Evolutionary conservation across 2,888 invertebrate species (phyloP).

Genomic region (Brachypterus glaber): DNA sequence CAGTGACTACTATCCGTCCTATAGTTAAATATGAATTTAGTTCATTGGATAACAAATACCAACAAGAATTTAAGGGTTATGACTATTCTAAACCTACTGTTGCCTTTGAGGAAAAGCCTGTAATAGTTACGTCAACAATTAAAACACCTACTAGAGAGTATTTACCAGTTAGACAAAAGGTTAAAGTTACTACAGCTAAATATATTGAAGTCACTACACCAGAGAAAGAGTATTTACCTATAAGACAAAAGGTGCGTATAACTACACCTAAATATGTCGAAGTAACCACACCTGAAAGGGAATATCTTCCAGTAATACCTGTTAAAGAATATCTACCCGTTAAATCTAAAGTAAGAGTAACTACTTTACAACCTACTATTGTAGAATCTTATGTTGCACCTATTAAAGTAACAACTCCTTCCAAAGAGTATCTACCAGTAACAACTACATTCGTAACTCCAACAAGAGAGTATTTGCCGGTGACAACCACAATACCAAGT

Average conservation of each 20-base stretch:
- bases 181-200: constrained; percentile 6
- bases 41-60: constrained; percentile 25
- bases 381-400: constrained; percentile 13
- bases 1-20: constrained; percentile 23
- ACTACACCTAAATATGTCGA: constrained; percentile 4
- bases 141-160: constrained; percentile 6
- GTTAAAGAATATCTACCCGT: constrained; percentile 15
- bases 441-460: constrained; percentile 9
- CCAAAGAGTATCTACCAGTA: constrained; percentile 14
- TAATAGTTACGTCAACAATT: neutral
- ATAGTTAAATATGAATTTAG: constrained; percentile 27
- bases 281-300: constrained; percentile 6
- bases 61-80: too few relatives aligned
- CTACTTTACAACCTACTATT: constrained; percentile 11
- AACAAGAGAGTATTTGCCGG: constrained; percentile 14
- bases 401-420: constrained; percentile 13
- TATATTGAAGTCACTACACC: constrained; percentile 10
- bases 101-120: neutral
- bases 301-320: constrained; percentile 13
- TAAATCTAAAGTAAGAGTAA: constrained; percentile 8
- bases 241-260: neutral
- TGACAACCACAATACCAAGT: constrained; percentile 19
- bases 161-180: constrained; percentile 1
- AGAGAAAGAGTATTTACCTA: constrained; percentile 1
- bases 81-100: too few relatives aligned